Conservation (phyloP, 2,113 vertebrate species). For the Anolis sagrei region DNA sequence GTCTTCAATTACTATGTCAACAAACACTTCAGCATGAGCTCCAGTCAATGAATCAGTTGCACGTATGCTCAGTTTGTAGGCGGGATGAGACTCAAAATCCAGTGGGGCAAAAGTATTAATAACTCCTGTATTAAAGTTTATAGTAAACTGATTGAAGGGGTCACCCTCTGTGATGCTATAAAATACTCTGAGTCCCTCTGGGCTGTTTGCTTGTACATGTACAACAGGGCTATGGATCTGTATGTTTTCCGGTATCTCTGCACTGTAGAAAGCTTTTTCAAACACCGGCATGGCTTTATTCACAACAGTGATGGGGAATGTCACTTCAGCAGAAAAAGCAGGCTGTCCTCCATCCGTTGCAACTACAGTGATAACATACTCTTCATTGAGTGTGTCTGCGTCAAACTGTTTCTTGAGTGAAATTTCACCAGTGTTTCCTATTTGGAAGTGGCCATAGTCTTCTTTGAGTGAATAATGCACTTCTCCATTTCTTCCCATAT, state of each 20-base stretch:
- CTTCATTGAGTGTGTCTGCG: conserved; percentile 85
- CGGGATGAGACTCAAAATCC: conserved; percentile 95
- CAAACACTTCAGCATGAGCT: conserved; percentile 90
- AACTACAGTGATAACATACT: conserved; percentile 87
- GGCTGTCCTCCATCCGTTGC: conserved; percentile 89
- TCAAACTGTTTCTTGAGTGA: conserved; percentile 88
- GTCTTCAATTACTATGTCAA: conserved; percentile 93
- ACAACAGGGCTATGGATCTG: conserved; percentile 91
- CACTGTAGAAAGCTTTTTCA: conserved; percentile 94
- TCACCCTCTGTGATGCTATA: conserved; percentile 95
- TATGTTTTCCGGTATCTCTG: conserved; percentile 92
- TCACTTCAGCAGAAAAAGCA: conserved; percentile 84
- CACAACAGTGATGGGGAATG: conserved; percentile 90
- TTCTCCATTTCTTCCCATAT: conserved; percentile 85
- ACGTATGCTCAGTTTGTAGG: conserved; percentile 91
- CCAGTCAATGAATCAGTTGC: conserved; percentile 94
- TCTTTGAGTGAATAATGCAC: conserved; percentile 89
- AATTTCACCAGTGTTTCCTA: conserved; percentile 86
- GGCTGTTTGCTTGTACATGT: conserved; percentile 91
- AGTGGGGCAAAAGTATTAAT: conserved; percentile 86
- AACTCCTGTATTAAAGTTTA: conserved; percentile 96
- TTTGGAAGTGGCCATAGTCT: conserved; percentile 87
- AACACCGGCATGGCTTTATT: conserved; percentile 96
- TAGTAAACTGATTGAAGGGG: conserved; percentile 91
- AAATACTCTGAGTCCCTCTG: conserved; percentile 92